Conservation (phyloP, 2,888 invertebrate species). For the Macaria notata region DNA sequence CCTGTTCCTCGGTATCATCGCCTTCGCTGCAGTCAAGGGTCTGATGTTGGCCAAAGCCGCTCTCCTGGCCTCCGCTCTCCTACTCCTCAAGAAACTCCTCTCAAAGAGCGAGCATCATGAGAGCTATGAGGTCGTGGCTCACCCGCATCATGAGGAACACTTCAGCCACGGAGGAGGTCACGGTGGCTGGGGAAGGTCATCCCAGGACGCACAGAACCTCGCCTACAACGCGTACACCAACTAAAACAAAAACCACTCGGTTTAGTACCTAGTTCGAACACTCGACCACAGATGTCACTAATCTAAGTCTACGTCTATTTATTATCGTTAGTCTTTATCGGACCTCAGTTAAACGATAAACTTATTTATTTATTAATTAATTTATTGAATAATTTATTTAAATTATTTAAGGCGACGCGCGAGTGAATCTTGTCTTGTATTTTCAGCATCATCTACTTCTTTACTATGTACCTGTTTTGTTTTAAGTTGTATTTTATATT, state of each 20-base stretch:
- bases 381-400: constrained; percentile 69
- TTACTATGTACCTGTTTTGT: constrained; percentile 64
- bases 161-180: constrained; percentile 78
- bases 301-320: constrained; percentile 34
- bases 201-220: constrained; percentile 83
- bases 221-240: constrained; percentile 87
- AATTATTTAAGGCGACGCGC: constrained; percentile 57
- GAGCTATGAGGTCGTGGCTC: constrained; percentile 90
- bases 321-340: constrained; percentile 37
- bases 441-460: constrained; percentile 41
- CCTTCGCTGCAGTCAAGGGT: constrained; percentile 92
- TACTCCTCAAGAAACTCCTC: constrained; percentile 86
- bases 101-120: constrained; percentile 85
- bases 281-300: constrained; percentile 17
- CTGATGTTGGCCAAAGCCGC: constrained; percentile 92
- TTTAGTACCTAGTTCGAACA: constrained; percentile 20
- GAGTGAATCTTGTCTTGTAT: constrained; percentile 66
- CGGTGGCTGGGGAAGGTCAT: constrained; percentile 85
- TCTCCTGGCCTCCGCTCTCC: constrained; percentile 87
- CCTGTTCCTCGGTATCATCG: constrained; percentile 87
- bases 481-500: constrained; percentile 46
- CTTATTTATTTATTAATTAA: constrained; percentile 70
- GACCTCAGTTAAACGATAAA: constrained; percentile 65
- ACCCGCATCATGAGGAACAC: constrained; percentile 84
- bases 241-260: constrained; percentile 54